A percentile compares a stretch with the other conserved stretches of the same genome.
Conservation (phyloP, 2,113 vertebrate species). For the Zeus faber region DNA sequence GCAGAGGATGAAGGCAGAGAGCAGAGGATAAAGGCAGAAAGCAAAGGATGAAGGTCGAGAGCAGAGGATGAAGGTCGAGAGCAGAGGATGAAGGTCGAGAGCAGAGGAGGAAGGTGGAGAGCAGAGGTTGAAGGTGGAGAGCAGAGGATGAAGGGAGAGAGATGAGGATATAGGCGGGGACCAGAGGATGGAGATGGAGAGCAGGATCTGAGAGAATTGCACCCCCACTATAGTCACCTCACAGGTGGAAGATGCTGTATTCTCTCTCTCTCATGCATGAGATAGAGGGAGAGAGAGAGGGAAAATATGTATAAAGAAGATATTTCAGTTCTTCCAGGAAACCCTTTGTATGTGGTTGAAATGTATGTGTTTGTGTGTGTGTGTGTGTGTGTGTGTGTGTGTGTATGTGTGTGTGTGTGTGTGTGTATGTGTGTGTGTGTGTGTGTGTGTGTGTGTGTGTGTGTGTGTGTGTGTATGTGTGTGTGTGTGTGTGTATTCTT, state of each 20-base stretch:
- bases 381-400: no score
- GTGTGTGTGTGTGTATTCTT: slow-evolving; percentile 27
- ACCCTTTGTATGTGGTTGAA: no score
- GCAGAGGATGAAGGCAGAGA: not conserved
- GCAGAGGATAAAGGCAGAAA: no score
- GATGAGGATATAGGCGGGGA: not conserved
- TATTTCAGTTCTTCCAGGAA: slow-evolving; percentile 55
- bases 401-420: no score
- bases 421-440: slow-evolving; percentile 29
- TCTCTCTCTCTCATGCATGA: slow-evolving; percentile 48
- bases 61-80: not conserved
- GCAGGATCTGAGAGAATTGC: slow-evolving; percentile 10
- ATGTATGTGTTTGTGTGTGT: no score
- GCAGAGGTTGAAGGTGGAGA: not conserved
- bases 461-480: slow-evolving; percentile 4
- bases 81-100: slow-evolving; percentile 11
- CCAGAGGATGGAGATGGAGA: slow-evolving; percentile 11
- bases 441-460: slow-evolving; percentile 10
- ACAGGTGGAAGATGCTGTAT: slow-evolving; percentile 25
- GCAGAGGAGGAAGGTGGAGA: not conserved
- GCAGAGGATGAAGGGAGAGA: not conserved
- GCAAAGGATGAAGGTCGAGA: not conserved
- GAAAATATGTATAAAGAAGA: slow-evolving; percentile 5
- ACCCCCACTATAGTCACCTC: slow-evolving; percentile 10
- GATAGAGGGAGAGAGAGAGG: not conserved